Evolutionary conservation across 2,888 invertebrate genomes (phyloP), one percentile per base, ranked within the genome.

Genomic region (Zaprionus lineosus): DNA sequence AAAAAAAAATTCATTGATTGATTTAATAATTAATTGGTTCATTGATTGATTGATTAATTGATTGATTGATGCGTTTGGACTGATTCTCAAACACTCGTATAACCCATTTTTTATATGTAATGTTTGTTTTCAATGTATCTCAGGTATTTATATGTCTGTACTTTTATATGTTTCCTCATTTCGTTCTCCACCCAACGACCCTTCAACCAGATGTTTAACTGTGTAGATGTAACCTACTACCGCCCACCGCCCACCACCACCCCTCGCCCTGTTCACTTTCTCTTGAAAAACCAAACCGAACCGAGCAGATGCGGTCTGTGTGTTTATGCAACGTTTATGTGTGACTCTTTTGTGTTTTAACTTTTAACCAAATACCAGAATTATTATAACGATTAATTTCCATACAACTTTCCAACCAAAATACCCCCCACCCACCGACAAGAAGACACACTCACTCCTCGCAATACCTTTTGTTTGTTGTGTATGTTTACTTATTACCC

Each of bases 271-370:
- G n/a, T n/a, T n/a, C n/a, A n/a, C n/a, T n/a, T n/a, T n/a, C n/a
- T n/a, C n/a, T n/a, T n/a, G n/a, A n/a, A n/a, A n/a, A n/a, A n/a
- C n/a, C n/a, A n/a, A n/a, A n/a, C n/a, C n/a, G n/a, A n/a, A n/a
- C n/a, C n/a, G n/a, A 12, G 55, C 26, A 59, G 34, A 53, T 58
- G 61, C 60, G 62, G 69, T 81, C 63, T 57, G 74, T 82, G 74
- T 78, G 59, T 65, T 64, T 78, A 82, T 84, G 88, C 88, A 86
- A 87, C 82, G 87, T 87, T 85, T 88, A 79, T 86, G 87, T 87
- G 87, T 87, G 87, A 87, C 87, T 78, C 74, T 60, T 47, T 55
- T 37, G 40, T 34, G 15, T 44, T 59, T 68, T 56, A 53, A 41
- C 70, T 41, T 60, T 43, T 50, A 26, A 47, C 57, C 76, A 61